A percentile compares a stretch with the other conserved stretches of the same genome.
Conservation (phyloP, 2,113 vertebrate species). For the Origma solitaria region DNA sequence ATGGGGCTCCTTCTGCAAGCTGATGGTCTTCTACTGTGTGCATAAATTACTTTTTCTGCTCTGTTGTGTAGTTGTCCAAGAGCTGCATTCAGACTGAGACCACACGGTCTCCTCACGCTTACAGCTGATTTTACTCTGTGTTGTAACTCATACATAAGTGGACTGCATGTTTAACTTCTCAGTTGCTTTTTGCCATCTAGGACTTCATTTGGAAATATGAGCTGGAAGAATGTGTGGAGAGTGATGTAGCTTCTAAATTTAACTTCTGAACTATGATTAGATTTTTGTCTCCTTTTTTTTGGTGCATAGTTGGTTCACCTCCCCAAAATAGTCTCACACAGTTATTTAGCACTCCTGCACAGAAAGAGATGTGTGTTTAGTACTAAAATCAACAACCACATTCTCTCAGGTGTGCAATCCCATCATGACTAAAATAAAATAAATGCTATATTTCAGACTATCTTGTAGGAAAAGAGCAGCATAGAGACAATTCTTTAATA, state of each 20-base stretch:
- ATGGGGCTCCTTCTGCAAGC: neutral
- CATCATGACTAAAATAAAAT: neutral
- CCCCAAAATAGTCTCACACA: neutral
- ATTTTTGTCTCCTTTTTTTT: neutral
- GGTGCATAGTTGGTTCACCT: accelerated
- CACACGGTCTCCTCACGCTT: accelerated
- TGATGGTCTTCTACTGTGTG: neutral
- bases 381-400: neutral
- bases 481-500: neutral
- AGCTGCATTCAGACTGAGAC: neutral
- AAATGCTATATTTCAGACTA: neutral
- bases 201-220: neutral
- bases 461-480: neutral
- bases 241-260: neutral
- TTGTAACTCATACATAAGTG: neutral
- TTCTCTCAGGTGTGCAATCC: neutral
- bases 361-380: neutral
- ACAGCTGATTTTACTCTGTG: neutral
- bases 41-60: neutral
- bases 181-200: neutral
- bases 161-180: neutral
- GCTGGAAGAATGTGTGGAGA: neutral
- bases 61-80: accelerated
- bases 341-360: neutral
- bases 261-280: neutral